Conservation (phyloP, 2,113 vertebrate genomes). For the Oplegnathus fasciatus region DNA sequence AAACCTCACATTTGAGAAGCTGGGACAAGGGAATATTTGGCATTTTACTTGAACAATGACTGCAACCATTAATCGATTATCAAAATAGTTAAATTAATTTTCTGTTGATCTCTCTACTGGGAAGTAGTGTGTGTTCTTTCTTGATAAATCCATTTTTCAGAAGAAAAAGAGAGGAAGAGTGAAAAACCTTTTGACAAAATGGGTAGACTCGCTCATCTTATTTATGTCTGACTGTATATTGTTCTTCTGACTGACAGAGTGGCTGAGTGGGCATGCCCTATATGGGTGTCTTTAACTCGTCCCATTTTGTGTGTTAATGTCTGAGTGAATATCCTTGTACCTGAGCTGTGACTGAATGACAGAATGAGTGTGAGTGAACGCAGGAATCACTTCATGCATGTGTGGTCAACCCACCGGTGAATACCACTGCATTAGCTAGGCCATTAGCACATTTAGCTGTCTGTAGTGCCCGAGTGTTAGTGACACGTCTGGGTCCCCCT, state of each 20-base stretch:
- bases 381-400: constrained; percentile 52
- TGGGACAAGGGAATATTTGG: not conserved
- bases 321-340: constrained; percentile 79
- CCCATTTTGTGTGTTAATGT: constrained; percentile 67
- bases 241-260: constrained; percentile 52
- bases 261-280: constrained; percentile 43
- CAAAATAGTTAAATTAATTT: not conserved
- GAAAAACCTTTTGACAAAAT: constrained; percentile 38
- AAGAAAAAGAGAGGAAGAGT: not conserved
- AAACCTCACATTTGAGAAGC: not conserved
- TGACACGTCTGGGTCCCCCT: constrained; percentile 79
- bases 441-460: constrained; percentile 83
- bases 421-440: constrained; percentile 82
- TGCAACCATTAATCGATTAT: not conserved
- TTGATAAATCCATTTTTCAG: not conserved
- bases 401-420: constrained; percentile 78
- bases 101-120: not conserved
- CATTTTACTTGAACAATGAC: not conserved
- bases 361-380: constrained; percentile 59
- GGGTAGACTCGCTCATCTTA: constrained; percentile 2
- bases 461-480: constrained; percentile 82
- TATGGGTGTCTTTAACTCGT: constrained; percentile 50
- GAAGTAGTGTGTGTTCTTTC: not conserved
- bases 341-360: constrained; percentile 67
- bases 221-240: constrained; percentile 9